These are phyloP conservation scores for Sardinella longiceps DNA, from an alignment of 2,797 vertebrate species.

Conservation along the genomic window DNA sequence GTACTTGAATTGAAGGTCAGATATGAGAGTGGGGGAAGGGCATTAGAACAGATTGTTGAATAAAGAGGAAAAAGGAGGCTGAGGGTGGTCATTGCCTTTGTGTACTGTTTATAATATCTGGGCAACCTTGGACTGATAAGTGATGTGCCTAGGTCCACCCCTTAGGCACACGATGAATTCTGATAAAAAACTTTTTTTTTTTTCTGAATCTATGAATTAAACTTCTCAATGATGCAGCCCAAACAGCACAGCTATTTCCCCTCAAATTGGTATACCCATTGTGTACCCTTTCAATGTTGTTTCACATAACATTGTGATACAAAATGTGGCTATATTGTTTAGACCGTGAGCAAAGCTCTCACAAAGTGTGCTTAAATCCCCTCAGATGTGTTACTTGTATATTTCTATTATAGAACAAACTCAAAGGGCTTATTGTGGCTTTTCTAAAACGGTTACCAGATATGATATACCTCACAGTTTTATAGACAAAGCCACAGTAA, in stretches of 20 bases:
- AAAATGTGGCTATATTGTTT: too few relatives aligned
- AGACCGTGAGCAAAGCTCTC: too few relatives aligned
- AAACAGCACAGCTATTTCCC: conserved; percentile 5
- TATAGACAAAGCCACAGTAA: too few relatives aligned
- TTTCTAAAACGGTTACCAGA: too few relatives aligned
- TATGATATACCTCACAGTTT: too few relatives aligned
- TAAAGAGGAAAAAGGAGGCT: conserved; percentile 56
- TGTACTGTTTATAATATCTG: conserved; percentile 61
- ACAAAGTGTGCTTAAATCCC: too few relatives aligned
- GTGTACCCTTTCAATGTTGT: too few relatives aligned
- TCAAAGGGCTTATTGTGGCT: too few relatives aligned
- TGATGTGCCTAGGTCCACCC: conserved; percentile 71
- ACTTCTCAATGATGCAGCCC: conserved; percentile 36
- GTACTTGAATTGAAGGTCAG: conserved; percentile 67
- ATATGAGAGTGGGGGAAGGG: conserved; percentile 48
- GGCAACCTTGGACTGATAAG: conserved; percentile 81
- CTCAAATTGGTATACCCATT: too few relatives aligned
- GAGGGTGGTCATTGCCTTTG: conserved; percentile 71
- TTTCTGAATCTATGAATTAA: conserved; percentile 61
- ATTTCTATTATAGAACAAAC: too few relatives aligned
- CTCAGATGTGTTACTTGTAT: too few relatives aligned
- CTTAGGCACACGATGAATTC: conserved; percentile 65
- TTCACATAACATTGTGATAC: too few relatives aligned
- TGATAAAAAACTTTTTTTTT: conserved; percentile 74
- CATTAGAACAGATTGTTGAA: conserved; percentile 48